Percentiles rank a stretch among this genome's conserved stretches.
These are phyloP conservation scores for Sisor rabdophorus DNA, from an alignment of 2,113 vertebrate genomes.

Conservation along the genomic window DNA sequence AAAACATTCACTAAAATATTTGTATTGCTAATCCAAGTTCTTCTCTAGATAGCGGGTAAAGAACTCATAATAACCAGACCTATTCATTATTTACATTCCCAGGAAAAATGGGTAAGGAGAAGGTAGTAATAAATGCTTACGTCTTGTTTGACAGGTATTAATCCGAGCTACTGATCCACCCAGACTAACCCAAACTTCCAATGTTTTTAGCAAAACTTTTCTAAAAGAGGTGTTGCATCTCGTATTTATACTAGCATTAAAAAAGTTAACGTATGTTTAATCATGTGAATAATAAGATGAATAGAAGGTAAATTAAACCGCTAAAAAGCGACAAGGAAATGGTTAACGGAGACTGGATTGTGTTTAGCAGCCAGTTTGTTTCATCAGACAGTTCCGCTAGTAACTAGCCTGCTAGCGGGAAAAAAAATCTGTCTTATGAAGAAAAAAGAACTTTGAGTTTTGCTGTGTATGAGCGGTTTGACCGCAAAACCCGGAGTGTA, in stretches of 20 bases:
- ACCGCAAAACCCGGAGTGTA: neutral
- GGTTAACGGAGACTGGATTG: neutral
- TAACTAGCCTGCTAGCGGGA: conserved; percentile 14
- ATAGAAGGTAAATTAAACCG: neutral
- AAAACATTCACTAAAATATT: no score
- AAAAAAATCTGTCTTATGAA: neutral
- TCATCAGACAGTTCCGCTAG: neutral
- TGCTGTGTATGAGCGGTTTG: neutral
- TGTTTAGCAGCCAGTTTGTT: neutral
- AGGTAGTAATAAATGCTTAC: neutral
- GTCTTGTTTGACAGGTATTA: neutral
- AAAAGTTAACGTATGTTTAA: no score
- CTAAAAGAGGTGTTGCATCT: neutral
- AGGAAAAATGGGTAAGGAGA: neutral
- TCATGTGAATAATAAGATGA: no score
- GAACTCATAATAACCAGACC: neutral
- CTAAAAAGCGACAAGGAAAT: neutral
- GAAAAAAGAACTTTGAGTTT: no score
- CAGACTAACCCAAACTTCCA: neutral
- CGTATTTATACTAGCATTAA: neutral
- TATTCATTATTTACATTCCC: conserved; percentile 6
- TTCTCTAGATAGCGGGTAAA: no score
- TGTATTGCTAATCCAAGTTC: neutral
- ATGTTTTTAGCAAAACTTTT: neutral
- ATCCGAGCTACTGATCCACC: neutral